Conservation (phyloP, 2,888 invertebrate genomes). For the Calameuta filiformis region DNA sequence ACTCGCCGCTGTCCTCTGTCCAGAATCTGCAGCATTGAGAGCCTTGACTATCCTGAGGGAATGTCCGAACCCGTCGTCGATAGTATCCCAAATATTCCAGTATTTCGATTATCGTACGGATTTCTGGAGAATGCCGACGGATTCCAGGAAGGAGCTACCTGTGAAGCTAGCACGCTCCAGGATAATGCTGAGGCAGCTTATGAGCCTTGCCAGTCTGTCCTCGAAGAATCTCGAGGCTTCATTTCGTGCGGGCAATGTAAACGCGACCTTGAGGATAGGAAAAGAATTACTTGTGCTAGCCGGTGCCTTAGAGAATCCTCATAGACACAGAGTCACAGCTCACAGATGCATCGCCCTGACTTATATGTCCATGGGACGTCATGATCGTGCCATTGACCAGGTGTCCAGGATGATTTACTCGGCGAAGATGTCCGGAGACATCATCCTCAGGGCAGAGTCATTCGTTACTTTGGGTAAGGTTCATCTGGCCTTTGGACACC, state of each 20-base stretch:
- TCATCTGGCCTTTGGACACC: slow-evolving; percentile 52
- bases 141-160: not conserved
- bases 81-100: slow-evolving; percentile 39
- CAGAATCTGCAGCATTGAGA: slow-evolving; percentile 40
- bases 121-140: slow-evolving; percentile 23
- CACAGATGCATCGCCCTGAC: slow-evolving; percentile 47
- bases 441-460: slow-evolving; percentile 33
- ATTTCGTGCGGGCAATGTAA: slow-evolving; percentile 39
- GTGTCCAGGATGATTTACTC: slow-evolving; percentile 43
- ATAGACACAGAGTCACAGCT: slow-evolving; percentile 37
- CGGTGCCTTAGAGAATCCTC: slow-evolving; percentile 29
- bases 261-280: slow-evolving; percentile 33
- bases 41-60: slow-evolving; percentile 37
- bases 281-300: slow-evolving; percentile 40
- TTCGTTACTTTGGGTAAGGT: slow-evolving; percentile 51
- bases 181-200: slow-evolving; percentile 34
- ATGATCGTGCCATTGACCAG: slow-evolving; percentile 49
- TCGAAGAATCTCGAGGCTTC: slow-evolving; percentile 36
- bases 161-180: not conserved
- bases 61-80: slow-evolving; percentile 35
- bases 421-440: slow-evolving; percentile 37
- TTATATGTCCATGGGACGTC: slow-evolving; percentile 43
- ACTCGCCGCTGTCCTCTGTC: slow-evolving; percentile 35
- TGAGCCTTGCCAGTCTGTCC: slow-evolving; percentile 26
- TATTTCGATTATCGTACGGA: slow-evolving; percentile 43